Evolutionary conservation across 1,140 invertebrate species (phyloP).

Genomic region (Coptotermes formosanus): DNA sequence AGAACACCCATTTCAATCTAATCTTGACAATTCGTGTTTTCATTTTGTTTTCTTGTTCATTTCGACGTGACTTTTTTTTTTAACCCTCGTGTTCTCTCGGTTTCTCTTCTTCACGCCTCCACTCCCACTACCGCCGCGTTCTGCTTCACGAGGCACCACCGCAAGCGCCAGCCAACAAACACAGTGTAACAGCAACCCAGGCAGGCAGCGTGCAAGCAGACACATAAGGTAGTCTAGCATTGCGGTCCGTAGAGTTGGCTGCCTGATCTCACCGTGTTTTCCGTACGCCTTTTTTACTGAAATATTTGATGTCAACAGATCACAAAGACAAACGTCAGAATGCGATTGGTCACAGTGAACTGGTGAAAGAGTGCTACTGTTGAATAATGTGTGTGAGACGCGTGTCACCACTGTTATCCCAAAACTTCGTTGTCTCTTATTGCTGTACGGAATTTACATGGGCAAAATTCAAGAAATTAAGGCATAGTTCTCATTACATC

Average conservation of each 20-base stretch:
- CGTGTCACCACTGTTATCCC: too few species aligned
- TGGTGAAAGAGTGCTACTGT: neutral
- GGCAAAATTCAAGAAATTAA: too few species aligned
- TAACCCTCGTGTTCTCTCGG: neutral
- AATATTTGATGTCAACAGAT: neutral
- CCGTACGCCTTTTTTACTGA: too few species aligned
- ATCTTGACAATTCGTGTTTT: constrained; percentile 4
- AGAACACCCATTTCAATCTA: neutral
- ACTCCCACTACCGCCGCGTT: neutral
- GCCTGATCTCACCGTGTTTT: neutral
- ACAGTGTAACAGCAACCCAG: neutral
- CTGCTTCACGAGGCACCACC: neutral
- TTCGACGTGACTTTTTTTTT: neutral
- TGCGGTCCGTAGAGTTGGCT: neutral
- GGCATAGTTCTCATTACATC: too few species aligned
- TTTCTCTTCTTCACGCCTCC: neutral
- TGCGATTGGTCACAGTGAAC: neutral
- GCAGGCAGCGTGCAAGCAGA: neutral
- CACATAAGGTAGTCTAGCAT: neutral
- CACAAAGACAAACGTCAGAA: neutral
- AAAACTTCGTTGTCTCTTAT: too few species aligned
- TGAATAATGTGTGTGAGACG: neutral
- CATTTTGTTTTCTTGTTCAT: neutral
- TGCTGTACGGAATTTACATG: too few species aligned
- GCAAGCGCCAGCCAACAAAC: neutral